Conservation (phyloP, 2,888 invertebrate species). For the Dicyrtomina minuta region DNA sequence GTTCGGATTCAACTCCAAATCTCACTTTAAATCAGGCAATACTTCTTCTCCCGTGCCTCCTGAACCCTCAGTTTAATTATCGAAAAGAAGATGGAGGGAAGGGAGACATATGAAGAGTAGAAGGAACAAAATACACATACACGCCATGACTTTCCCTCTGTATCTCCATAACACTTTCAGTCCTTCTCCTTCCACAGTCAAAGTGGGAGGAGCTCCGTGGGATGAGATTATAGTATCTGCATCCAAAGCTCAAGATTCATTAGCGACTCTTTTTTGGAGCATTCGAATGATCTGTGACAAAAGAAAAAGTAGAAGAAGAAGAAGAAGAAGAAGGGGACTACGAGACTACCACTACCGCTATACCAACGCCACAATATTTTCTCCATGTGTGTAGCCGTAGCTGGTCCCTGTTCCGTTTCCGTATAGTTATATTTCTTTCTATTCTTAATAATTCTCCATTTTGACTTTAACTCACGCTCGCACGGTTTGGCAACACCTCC, state of each 20-base stretch:
- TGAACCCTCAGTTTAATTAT: constrained; percentile 33
- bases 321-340: neutral
- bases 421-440: too few relatives aligned
- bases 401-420: too few relatives aligned
- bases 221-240: constrained; percentile 12
- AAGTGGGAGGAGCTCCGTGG: neutral
- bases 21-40: too few relatives aligned
- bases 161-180: neutral
- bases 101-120: neutral
- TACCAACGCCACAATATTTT: too few relatives aligned
- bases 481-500: too few relatives aligned
- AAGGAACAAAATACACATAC: neutral
- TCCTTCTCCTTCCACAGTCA: neutral
- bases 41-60: neutral
- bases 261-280: neutral
- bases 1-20: neutral
- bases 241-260: constrained; percentile 3
- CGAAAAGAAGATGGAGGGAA: constrained; percentile 34
- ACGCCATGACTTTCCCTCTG: too few relatives aligned
- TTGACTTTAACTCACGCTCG: too few relatives aligned
- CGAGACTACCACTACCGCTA: too few relatives aligned
- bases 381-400: too few relatives aligned
- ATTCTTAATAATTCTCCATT: too few relatives aligned
- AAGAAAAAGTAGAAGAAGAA: neutral
- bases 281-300: constrained; percentile 4